These are phyloP conservation scores for Sorex fumeus DNA, from an alignment of 2,113 vertebrate genomes.

Conservation along the genomic window DNA sequence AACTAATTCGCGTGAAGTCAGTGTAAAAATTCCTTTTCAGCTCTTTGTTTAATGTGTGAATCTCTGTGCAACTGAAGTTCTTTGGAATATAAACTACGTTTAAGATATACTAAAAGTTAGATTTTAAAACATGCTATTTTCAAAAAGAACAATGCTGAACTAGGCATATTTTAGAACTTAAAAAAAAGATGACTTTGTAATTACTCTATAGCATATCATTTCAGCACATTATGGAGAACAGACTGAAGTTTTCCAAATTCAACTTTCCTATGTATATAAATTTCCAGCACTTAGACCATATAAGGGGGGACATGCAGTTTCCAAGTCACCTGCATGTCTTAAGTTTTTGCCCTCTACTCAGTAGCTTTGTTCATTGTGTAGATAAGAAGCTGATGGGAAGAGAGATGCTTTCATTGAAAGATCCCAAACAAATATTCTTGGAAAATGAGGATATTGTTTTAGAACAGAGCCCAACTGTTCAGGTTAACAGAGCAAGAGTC, in stretches of 20 bases:
- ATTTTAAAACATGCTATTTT: slow-evolving; percentile 43
- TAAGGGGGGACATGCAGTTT: not conserved
- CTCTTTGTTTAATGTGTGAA: not conserved
- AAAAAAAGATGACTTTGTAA: slow-evolving; percentile 1
- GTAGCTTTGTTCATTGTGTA: slow-evolving; percentile 82
- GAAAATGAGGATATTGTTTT: slow-evolving; percentile 86
- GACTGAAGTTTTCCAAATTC: not conserved
- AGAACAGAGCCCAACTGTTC: slow-evolving; percentile 86
- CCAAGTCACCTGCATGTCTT: slow-evolving; percentile 80
- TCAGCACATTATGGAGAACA: not conserved
- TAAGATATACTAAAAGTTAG: not conserved
- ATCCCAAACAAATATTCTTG: slow-evolving; percentile 83
- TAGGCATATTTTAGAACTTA: not conserved
- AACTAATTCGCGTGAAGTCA: slow-evolving; percentile 25
- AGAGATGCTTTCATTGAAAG: slow-evolving; percentile 84
- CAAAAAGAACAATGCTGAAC: not conserved
- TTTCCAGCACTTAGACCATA: not conserved
- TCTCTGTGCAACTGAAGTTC: not conserved
- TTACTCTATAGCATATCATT: not conserved
- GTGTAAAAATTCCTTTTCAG: not conserved
- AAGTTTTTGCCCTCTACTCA: slow-evolving; percentile 70
- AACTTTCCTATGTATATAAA: not conserved
- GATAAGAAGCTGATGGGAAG: slow-evolving; percentile 79
- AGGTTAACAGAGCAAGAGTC: slow-evolving; percentile 82
- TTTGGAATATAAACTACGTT: slow-evolving; percentile 31